A percentile compares a stretch with the other conserved stretches of the same genome.
Conservation (phyloP, 2,797 vertebrate genomes). For the Melopsittacus undulatus region DNA sequence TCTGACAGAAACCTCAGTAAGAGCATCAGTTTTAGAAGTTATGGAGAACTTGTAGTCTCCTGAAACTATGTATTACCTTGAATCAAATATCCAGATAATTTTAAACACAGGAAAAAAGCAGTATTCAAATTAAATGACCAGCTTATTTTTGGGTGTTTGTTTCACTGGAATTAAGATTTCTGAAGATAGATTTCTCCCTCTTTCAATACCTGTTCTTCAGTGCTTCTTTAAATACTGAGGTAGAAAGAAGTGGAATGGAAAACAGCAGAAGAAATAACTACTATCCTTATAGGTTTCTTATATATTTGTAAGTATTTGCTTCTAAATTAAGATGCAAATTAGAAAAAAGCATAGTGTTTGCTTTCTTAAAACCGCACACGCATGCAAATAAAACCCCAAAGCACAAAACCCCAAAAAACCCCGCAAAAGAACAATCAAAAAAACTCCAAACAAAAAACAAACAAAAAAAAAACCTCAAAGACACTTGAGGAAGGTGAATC, state of each 20-base stretch:
- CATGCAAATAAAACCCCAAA: background rate
- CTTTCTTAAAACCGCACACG: background rate
- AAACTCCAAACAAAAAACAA: background rate
- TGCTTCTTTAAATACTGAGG: background rate
- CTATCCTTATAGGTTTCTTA: background rate
- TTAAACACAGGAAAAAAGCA: background rate
- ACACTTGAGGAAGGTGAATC: background rate
- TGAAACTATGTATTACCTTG: background rate
- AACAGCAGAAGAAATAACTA: background rate
- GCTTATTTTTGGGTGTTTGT: background rate
- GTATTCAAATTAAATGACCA: background rate
- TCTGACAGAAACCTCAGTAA: background rate
- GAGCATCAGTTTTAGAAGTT: background rate
- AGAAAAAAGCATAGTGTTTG: background rate
- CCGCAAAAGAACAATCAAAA: too few relatives aligned
- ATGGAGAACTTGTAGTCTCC: background rate
- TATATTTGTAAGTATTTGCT: background rate
- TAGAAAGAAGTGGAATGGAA: background rate
- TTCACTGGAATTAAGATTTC: background rate
- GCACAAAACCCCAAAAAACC: too few relatives aligned
- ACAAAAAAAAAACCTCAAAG: background rate
- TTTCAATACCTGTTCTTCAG: background rate
- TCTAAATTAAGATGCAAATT: background rate
- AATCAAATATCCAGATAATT: background rate
- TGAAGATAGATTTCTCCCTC: background rate